Evolutionary conservation across 2,797 vertebrate genomes (phyloP), one percentile per base, ranked within the genome.

Genomic region (Enteromius fasciolatus): DNA sequence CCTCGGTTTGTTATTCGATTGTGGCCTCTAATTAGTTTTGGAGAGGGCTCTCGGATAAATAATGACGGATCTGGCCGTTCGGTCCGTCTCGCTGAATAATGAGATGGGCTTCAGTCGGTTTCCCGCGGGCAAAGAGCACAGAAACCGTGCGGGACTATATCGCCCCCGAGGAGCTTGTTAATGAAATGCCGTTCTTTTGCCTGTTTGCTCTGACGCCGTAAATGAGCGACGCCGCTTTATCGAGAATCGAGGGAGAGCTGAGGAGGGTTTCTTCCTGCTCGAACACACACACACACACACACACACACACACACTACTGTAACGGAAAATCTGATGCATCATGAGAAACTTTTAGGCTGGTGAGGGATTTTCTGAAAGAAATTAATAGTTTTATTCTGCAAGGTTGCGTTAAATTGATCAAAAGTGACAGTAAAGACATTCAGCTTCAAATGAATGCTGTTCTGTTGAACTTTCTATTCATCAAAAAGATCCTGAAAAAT

Each of bases 11-110:
- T 83, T 80, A 63, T 85, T 92, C 86, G 89, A 89, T 92, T 88
- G 80, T 86, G 84, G 83, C 87, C 87, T 90, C 75, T 92, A 92
- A 93, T 93, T 92, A 90, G 89, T 91, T 92, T 93, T 84, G 75
- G 87, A 90, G 81, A 89, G 83, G 88, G 85, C 78, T 87, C 87
- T 88, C 85, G 83, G 87, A 90, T 82, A 91, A 92, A 93, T 92
- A 92, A 92, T 90, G 87, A 90, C 84, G 90, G 90, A 93, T 92
- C 77, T 85, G 84, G 85, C 72, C 87, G 85, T 87, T 78, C 48
- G 12, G 12, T 17, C 31, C 48, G 18, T 81, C 44, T 80, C 54
- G 33, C 6, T 84, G 83, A 82, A 74, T 69, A 74, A 57, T 66
- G n/a, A 70, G 52, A 33, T 72, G 3, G 28, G 17, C 67, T 59